These are phyloP conservation scores for Apis dorsata DNA, from an alignment of 1,140 invertebrate genomes.

Conservation along the genomic window DNA sequence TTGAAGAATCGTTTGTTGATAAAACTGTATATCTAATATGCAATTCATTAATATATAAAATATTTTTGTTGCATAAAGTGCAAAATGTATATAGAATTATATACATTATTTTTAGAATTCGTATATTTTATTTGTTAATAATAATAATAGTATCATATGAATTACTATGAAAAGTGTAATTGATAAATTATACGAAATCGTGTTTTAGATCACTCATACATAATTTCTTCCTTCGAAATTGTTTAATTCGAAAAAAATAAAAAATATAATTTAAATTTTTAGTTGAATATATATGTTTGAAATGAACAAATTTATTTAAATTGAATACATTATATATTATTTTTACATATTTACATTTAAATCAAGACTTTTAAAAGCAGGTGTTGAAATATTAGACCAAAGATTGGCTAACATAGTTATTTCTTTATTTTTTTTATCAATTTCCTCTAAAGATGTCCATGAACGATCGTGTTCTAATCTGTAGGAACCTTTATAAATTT, in stretches of 20 bases:
- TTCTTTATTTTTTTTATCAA: slow-evolving; percentile 69
- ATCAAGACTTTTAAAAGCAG: slow-evolving; percentile 7
- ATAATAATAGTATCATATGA: slow-evolving; percentile 1
- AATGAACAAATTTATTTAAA: slow-evolving; percentile 16
- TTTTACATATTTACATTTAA: slow-evolving; percentile 32
- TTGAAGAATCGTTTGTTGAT: not conserved
- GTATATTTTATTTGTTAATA: slow-evolving; percentile 20
- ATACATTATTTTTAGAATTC: slow-evolving; percentile 17
- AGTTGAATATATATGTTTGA: slow-evolving; percentile 8
- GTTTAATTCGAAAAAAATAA: not conserved
- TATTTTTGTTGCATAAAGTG: slow-evolving; percentile 6
- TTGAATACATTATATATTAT: not conserved
- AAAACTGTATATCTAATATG: not conserved
- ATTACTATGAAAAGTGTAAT: not conserved
- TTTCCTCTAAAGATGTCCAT: slow-evolving; percentile 83
- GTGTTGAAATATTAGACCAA: slow-evolving; percentile 41
- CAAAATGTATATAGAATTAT: slow-evolving; percentile 35
- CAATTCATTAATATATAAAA: slow-evolving; percentile 26
- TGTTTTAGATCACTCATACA: not conserved
- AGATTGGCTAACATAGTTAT: slow-evolving; percentile 64
- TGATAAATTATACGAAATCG: not conserved
- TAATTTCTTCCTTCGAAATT: not conserved
- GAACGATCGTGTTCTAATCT: slow-evolving; percentile 85
- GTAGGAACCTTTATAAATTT: slow-evolving; percentile 84
- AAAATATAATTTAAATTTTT: slow-evolving; percentile 15